phyloP scores from a whole-genome alignment of 1,140 invertebrate genomes.

The Cyclargus thomasi region DNA sequence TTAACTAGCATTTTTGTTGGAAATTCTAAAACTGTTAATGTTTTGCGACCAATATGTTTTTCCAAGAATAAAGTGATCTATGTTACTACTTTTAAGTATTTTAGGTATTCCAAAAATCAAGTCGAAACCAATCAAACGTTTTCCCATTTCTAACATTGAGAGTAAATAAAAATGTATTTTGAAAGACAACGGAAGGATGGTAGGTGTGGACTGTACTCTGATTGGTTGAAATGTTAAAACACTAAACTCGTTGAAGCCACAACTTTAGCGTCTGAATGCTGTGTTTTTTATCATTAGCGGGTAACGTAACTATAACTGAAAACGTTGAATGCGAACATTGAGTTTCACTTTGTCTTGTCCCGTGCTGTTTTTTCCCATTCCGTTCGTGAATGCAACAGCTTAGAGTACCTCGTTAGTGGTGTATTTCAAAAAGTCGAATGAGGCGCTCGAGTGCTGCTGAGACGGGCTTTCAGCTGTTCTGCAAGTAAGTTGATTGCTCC shows the following conservation, averaged over 20 bases:
- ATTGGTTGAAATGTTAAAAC: neutral
- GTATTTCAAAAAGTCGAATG: slow-evolving; percentile 55
- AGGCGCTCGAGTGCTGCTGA: slow-evolving; percentile 29
- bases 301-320: slow-evolving; percentile 11
- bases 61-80: too few relatives aligned
- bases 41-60: too few relatives aligned
- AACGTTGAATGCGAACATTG: neutral
- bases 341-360: slow-evolving; percentile 22
- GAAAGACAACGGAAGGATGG: too few relatives aligned
- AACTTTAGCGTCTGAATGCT: neutral
- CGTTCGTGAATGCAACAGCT: slow-evolving; percentile 35
- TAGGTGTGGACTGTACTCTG: too few relatives aligned
- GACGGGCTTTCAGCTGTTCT: slow-evolving; percentile 44
- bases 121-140: too few relatives aligned
- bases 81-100: too few relatives aligned
- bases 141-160: too few relatives aligned
- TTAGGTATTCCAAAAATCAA: too few relatives aligned
- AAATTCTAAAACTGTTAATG: too few relatives aligned
- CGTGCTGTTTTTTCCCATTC: slow-evolving; percentile 27
- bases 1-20: too few relatives aligned
- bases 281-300: slow-evolving; percentile 7
- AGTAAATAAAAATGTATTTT: too few relatives aligned
- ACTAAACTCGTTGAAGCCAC: neutral
- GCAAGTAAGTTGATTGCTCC: slow-evolving; percentile 46
- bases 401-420: slow-evolving; percentile 60